Evolutionary conservation across 2,888 invertebrate genomes (phyloP), one percentile per base, ranked within the genome.

Genomic region (Drosophila diplacantha): DNA sequence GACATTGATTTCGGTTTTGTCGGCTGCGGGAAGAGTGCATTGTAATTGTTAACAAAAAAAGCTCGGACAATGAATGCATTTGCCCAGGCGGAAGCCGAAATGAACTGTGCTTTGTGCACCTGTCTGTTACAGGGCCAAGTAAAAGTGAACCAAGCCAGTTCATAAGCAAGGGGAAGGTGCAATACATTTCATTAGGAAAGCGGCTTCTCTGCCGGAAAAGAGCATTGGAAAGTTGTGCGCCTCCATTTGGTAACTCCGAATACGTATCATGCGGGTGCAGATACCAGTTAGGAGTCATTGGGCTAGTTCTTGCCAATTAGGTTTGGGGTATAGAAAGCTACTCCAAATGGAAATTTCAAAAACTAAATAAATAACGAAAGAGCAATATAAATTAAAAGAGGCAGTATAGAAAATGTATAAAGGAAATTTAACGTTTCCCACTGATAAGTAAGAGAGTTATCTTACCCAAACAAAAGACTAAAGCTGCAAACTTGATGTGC

Each of bases 91-190:
- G 68, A 66, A 66, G 69, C 60, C 58, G 44, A 46, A 57, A 31
- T 72, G 65, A 64, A 66, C 56, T 63, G 71, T 63, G 53, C 60
- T 55, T 63, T 64, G 59, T 78, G 71, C 81, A 66, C 66, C 66
- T 66, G 69, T 53, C 26, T 35, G 54, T 37, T 46, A 34, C 43
- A 34, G 24, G 26, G 57, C 41, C 20, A 43, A 52, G 52, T 44
- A 52, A 63, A 52, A 62, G 43, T 43, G 43, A 43, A 32, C 37
- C 24, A 18, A 5, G n/a, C 35, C 24, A n/a, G 22, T 29, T 31
- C 35, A 50, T 35, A 77, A 68, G 73, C 57, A 22, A 31, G 22
- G 16, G 55, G 46, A 44, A 31, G 44, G 34, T 34, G 47, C 53
- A 34, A 20, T 20, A 34, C 52, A 39, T 29, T 39, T 39, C 41